Conservation (phyloP, 2,113 vertebrate genomes). For the Burhinus oedicnemus region DNA sequence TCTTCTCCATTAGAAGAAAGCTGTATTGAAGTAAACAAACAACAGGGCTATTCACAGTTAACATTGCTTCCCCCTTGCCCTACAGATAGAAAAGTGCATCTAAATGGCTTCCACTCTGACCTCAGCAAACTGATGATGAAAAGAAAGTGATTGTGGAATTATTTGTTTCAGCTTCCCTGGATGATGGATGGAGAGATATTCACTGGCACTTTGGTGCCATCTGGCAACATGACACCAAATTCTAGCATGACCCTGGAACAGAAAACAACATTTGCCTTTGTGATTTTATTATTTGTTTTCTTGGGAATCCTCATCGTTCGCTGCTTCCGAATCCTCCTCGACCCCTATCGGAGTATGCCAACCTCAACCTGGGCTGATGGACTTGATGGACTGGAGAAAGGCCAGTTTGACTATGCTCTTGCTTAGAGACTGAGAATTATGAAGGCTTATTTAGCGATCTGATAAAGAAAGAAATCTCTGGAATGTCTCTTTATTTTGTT, state of each 20-base stretch:
- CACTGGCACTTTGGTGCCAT: conserved; percentile 73
- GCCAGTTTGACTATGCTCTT: conserved; percentile 82
- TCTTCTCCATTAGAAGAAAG: not conserved
- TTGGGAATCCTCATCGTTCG: conserved; percentile 84
- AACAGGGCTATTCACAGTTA: not conserved
- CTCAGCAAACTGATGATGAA: conserved; percentile 65
- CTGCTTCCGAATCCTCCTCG: conserved; percentile 85
- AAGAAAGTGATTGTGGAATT: conserved; percentile 55
- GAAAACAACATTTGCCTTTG: conserved; percentile 85
- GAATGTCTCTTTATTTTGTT: not conserved
- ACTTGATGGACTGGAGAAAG: conserved; percentile 85
- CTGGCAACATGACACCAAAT: conserved; percentile 59
- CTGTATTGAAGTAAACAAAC: not conserved
- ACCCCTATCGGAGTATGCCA: conserved; percentile 85
- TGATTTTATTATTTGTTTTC: conserved; percentile 85
- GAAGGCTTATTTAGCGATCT: not conserved
- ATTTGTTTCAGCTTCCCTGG: conserved; percentile 64
- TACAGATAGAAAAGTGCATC: conserved; percentile 53
- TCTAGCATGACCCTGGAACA: conserved; percentile 83
- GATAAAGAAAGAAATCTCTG: not conserved
- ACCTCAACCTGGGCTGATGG: conserved; percentile 86
- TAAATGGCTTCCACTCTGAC: conserved; percentile 5
- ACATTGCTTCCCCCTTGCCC: not conserved
- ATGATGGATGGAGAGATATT: conserved; percentile 80
- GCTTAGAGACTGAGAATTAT: conserved; percentile 40